These are phyloP conservation scores for Ptiloglossa arizonensis DNA, from an alignment of 1,140 invertebrate species.

Conservation along the genomic window DNA sequence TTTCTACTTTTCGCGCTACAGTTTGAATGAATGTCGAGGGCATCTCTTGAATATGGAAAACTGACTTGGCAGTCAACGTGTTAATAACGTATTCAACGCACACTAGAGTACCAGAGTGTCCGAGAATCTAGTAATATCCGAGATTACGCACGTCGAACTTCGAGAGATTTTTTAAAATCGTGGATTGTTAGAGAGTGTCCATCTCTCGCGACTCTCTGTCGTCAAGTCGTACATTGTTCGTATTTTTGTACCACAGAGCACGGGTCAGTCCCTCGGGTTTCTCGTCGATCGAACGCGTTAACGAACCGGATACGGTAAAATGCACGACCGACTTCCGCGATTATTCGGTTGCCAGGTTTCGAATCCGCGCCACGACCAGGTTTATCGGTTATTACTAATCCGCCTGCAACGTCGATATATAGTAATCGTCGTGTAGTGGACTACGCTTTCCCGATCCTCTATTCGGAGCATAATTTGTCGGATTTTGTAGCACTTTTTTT, in stretches of 20 bases:
- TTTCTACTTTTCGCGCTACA: too few species aligned
- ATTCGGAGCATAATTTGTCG: conserved; percentile 4
- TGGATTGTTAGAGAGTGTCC: too few species aligned
- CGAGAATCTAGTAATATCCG: too few species aligned
- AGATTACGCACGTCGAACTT: too few species aligned
- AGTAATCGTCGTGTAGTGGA: background rate
- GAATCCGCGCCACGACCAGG: background rate
- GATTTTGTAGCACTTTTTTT: background rate
- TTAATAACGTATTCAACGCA: too few species aligned
- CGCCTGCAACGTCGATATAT: background rate
- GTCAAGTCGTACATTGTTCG: too few species aligned
- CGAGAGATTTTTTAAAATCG: too few species aligned
- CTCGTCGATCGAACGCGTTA: conserved; percentile 27
- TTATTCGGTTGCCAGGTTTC: conserved; percentile 38
- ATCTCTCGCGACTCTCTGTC: background rate
- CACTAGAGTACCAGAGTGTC: too few species aligned
- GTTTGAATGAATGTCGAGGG: too few species aligned
- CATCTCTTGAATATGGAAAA: too few species aligned
- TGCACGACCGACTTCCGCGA: conserved; percentile 10
- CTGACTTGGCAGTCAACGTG: too few species aligned
- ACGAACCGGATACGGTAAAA: conserved; percentile 33
- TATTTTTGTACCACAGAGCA: too few species aligned
- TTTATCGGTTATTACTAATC: conserved; percentile 18
- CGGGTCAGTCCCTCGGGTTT: background rate
- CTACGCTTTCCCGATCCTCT: background rate